Percentiles rank a stretch among this genome's conserved stretches.
phyloP scores from a whole-genome alignment of 2,797 vertebrate genomes.

The Dermochelys coriacea region DNA sequence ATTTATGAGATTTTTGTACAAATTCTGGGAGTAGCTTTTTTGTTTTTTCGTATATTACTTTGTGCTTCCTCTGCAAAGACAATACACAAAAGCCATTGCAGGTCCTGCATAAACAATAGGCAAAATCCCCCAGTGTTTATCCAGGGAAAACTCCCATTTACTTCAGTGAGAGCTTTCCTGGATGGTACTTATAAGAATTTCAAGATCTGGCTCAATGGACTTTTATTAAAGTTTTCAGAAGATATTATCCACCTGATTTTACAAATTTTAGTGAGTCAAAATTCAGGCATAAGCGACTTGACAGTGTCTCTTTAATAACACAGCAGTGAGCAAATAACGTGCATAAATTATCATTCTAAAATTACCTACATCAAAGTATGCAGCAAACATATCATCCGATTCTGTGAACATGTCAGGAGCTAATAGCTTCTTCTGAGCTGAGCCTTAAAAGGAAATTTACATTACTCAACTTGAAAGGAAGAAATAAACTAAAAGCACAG shows the following conservation, averaged over 20 bases:
- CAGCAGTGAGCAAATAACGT: not conserved
- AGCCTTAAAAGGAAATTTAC: constrained; percentile 84
- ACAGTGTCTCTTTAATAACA: not conserved
- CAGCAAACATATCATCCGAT: constrained; percentile 99
- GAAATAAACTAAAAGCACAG: not conserved
- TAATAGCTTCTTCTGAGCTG: constrained; percentile 93
- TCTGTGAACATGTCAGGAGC: constrained; percentile 99
- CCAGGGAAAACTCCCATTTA: not conserved
- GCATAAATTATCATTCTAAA: not conserved
- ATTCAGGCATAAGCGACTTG: not conserved
- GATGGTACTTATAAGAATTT: not conserved
- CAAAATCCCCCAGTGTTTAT: not conserved
- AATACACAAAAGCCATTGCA: not conserved
- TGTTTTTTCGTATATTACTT: not conserved
- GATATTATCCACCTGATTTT: not conserved
- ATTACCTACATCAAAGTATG: constrained; percentile 96
- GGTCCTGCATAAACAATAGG: not conserved
- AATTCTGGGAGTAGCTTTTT: not conserved
- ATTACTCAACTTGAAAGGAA: constrained; percentile 32
- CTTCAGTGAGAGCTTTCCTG: not conserved
- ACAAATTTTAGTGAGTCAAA: not conserved
- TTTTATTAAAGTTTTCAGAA: not conserved
- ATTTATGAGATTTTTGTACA: not conserved
- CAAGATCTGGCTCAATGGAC: not conserved
- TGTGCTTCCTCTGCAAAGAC: not conserved